Percentiles rank a stretch among this genome's conserved stretches.
Conservation (phyloP, 2,113 vertebrate genomes). For the Hylia prasina region DNA sequence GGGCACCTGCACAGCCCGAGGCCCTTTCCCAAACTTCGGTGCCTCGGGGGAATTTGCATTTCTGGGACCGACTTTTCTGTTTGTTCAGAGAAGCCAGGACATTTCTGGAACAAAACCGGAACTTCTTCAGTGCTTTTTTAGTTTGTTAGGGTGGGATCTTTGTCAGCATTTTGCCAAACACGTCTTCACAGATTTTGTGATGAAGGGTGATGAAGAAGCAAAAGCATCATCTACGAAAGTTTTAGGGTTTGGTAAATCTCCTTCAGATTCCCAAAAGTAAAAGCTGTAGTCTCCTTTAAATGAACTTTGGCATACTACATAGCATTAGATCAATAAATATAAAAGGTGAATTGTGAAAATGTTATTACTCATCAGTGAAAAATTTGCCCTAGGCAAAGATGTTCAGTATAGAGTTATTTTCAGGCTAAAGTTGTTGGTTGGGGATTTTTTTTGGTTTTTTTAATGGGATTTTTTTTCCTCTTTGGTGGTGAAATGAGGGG, state of each 20-base stretch:
- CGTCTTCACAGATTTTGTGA: neutral
- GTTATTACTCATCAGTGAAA: conserved; percentile 71
- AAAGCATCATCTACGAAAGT: neutral
- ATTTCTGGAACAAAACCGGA: neutral
- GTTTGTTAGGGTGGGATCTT: neutral
- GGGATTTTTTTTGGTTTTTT: neutral
- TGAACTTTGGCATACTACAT: conserved; percentile 63
- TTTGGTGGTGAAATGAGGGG: neutral
- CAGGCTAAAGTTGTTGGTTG: conserved; percentile 13
- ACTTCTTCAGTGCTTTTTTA: neutral
- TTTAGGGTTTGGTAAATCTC: neutral
- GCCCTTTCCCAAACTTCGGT: neutral
- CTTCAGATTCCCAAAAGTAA: neutral
- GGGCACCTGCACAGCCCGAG: neutral
- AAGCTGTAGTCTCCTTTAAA: conserved; percentile 70
- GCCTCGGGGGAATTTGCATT: neutral
- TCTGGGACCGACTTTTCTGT: neutral
- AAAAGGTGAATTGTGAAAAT: conserved; percentile 75
- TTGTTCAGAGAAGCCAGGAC: neutral
- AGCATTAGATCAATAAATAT: conserved; percentile 59
- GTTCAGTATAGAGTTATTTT: conserved; percentile 45
- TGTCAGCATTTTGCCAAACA: neutral
- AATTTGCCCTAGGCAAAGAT: conserved; percentile 71
- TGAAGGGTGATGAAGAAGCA: neutral
- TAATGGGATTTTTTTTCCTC: neutral